These are phyloP conservation scores for Cartodere bifasciata DNA, from an alignment of 2,888 invertebrate genomes.

Conservation along the genomic window DNA sequence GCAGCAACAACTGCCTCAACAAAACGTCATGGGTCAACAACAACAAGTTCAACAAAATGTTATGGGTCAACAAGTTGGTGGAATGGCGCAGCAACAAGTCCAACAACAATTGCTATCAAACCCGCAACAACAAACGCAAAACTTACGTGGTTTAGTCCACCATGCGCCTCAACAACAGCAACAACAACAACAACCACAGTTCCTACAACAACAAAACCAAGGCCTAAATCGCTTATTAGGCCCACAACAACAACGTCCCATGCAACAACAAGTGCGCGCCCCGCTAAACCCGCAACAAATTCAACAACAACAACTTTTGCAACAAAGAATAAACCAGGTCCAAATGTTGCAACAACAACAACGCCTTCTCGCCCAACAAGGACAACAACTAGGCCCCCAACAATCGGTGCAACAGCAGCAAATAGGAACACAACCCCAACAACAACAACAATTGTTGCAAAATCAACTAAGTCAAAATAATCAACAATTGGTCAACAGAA, in stretches of 20 bases:
- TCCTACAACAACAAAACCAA: slow-evolving; percentile 20
- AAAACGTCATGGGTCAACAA: slow-evolving; percentile 14
- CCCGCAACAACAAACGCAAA: slow-evolving; percentile 20
- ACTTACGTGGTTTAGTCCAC: slow-evolving; percentile 31
- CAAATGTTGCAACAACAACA: slow-evolving; percentile 35
- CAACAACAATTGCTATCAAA: slow-evolving; percentile 16
- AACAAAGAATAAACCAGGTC: slow-evolving; percentile 26
- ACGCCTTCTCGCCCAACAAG: slow-evolving; percentile 35
- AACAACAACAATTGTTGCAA: slow-evolving; percentile 17
- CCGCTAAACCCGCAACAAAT: slow-evolving; percentile 27
- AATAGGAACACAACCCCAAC: slow-evolving; percentile 12
- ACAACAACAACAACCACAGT: slow-evolving; percentile 25
- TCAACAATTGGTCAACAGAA: slow-evolving; percentile 20
- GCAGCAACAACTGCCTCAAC: slow-evolving; percentile 13
- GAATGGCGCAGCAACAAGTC: slow-evolving; percentile 13
- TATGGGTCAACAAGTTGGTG: slow-evolving; percentile 14
- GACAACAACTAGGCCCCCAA: slow-evolving; percentile 18
- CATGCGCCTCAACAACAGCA: slow-evolving; percentile 24
- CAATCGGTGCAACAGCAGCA: slow-evolving; percentile 11
- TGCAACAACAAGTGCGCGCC: slow-evolving; percentile 24
- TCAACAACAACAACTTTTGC: slow-evolving; percentile 28
- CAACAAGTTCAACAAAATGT: slow-evolving; percentile 16
- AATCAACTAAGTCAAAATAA: slow-evolving; percentile 27
- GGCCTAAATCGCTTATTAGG: slow-evolving; percentile 23
- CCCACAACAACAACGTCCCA: slow-evolving; percentile 21